Evolutionary conservation across 2,113 vertebrate genomes (phyloP).

Genomic region (Ailurus styani): DNA sequence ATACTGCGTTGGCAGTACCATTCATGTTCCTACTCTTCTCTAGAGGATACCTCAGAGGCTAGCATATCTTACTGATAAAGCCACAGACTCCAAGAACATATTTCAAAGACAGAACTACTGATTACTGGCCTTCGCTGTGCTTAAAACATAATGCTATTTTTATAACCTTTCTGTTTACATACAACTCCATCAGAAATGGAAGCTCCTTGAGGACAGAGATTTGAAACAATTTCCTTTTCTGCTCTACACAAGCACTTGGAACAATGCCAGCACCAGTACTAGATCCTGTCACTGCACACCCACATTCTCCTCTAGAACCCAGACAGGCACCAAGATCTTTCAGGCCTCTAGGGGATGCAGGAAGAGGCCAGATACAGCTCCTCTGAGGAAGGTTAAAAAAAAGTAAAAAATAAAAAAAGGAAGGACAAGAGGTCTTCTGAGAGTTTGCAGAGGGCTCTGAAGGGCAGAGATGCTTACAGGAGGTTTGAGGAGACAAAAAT

Average conservation of each 20-base stretch:
- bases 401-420: background rate
- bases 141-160: background rate
- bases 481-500: background rate
- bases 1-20: background rate
- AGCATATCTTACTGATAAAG: background rate
- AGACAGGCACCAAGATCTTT: background rate
- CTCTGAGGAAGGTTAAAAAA: background rate
- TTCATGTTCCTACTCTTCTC: background rate
- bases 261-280: background rate
- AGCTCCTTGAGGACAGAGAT: background rate
- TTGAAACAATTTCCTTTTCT: background rate
- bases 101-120: background rate
- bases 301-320: background rate
- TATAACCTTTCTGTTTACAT: background rate
- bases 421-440: background rate
- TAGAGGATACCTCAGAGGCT: background rate
- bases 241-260: background rate
- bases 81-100: background rate
- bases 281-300: background rate
- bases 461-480: background rate
- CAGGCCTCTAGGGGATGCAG: background rate
- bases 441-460: background rate
- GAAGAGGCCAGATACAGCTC: background rate
- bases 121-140: background rate
- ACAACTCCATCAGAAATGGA: background rate